Conservation (phyloP, 2,888 invertebrate genomes). For the Caenorhabditis macrosperma region DNA sequence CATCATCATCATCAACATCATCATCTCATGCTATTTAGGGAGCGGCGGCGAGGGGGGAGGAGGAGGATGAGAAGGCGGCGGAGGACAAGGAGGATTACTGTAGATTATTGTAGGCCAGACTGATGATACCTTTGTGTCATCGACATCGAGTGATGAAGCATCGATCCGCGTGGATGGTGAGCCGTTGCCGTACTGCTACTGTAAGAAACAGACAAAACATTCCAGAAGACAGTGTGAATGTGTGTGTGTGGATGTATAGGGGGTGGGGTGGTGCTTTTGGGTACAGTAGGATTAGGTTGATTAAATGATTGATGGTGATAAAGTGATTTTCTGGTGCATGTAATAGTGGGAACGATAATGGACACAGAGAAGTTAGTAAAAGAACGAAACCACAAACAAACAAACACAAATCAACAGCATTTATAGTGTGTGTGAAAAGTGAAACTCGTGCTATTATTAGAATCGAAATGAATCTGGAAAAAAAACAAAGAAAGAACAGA, state of each 20-base stretch:
- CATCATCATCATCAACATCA: constrained; percentile 1
- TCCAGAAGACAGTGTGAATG: constrained; percentile 29
- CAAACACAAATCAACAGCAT: too few species aligned
- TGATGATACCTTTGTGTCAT: constrained; percentile 67
- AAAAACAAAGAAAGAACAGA: background rate
- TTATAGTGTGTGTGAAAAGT: too few species aligned
- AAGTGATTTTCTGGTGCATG: too few species aligned
- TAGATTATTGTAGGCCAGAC: too few species aligned
- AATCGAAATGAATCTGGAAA: background rate
- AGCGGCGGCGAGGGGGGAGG: background rate
- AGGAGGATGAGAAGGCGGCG: background rate
- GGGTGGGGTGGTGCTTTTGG: background rate
- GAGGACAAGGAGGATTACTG: background rate
- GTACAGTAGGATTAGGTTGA: background rate
- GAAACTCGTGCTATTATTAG: background rate
- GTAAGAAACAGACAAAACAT: constrained; percentile 55
- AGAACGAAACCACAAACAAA: too few species aligned
- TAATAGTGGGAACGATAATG: too few species aligned
- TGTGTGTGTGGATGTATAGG: background rate
- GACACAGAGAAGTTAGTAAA: too few species aligned
- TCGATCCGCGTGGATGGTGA: constrained; percentile 44
- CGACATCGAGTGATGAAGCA: constrained; percentile 69
- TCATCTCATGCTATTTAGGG: background rate
- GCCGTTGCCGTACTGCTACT: constrained; percentile 68
- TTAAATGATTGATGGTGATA: too few species aligned